Percentiles rank a stretch among this genome's conserved stretches.
Conservation (phyloP, 2,113 vertebrate species). For the Rhagologus leucostigma region DNA sequence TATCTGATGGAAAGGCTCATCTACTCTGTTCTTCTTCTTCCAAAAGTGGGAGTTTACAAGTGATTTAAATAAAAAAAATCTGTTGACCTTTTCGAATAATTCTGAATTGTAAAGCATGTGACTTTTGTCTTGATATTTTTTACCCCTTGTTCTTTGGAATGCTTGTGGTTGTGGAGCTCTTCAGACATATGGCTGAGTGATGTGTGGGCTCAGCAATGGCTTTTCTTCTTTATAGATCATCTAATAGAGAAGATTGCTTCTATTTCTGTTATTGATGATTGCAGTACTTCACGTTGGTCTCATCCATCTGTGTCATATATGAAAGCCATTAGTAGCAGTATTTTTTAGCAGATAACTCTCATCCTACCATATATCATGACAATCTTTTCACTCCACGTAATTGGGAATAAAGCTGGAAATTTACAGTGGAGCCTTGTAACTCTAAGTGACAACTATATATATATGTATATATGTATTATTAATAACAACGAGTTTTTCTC, state of each 20-base stretch:
- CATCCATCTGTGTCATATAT: background rate
- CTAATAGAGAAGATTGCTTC: background rate
- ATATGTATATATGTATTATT: background rate
- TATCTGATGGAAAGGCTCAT: background rate
- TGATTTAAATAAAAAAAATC: background rate
- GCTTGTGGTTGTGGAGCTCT: background rate
- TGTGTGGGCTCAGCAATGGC: background rate
- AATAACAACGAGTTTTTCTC: background rate
- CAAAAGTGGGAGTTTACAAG: background rate
- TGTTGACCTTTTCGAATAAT: background rate
- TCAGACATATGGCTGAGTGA: background rate
- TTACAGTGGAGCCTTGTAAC: background rate
- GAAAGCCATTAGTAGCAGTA: background rate
- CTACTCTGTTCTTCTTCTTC: background rate
- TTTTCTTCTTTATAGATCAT: background rate
- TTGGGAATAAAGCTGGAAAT: background rate
- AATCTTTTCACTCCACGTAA: background rate
- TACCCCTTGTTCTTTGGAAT: background rate
- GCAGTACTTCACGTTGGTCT: background rate
- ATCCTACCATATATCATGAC: fast-evolving
- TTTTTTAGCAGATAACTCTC: background rate
- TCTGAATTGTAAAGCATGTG: background rate
- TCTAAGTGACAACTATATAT: background rate
- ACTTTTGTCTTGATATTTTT: background rate
- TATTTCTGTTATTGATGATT: background rate